These are phyloP conservation scores for Empidonax traillii DNA, from an alignment of 2,113 vertebrate species.

Conservation along the genomic window DNA sequence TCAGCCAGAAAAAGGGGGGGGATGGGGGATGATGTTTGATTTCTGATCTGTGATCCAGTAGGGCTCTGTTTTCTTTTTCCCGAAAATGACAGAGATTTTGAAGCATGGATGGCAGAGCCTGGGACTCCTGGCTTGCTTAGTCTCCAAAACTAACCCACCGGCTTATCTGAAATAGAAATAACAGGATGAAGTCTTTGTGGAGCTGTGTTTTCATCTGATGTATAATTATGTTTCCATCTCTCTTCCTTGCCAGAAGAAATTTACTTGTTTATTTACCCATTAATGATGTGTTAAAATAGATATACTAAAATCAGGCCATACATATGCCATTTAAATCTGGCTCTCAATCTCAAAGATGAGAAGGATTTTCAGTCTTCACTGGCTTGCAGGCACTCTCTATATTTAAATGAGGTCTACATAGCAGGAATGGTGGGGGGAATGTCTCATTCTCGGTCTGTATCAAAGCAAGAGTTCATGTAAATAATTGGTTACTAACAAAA, in stretches of 20 bases:
- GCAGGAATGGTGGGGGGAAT: not conserved
- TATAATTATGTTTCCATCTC: not conserved
- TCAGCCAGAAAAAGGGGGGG: not conserved
- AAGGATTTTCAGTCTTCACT: not conserved
- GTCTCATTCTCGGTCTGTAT: not conserved
- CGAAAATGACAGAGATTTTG: not conserved
- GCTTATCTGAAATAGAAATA: not conserved
- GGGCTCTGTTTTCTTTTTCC: not conserved
- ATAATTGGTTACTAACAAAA: not conserved
- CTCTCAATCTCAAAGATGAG: not conserved
- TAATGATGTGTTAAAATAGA: not conserved
- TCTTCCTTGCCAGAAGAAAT: not conserved
- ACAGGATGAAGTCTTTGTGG: not conserved
- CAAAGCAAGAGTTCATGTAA: not conserved
- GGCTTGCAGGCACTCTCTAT: not conserved
- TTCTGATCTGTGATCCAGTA: not conserved
- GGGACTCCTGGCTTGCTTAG: not conserved
- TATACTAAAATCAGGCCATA: not conserved
- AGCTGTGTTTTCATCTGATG: not conserved
- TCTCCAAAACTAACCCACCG: not conserved
- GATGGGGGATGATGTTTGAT: not conserved
- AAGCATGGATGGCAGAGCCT: not conserved
- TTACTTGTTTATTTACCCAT: constrained; percentile 11
- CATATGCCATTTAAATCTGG: not conserved
- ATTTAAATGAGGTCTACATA: not conserved